Base-by-base conservation (phyloP, 2,113 vertebrate genomes). In the Grammomys dolichurus region DNA sequence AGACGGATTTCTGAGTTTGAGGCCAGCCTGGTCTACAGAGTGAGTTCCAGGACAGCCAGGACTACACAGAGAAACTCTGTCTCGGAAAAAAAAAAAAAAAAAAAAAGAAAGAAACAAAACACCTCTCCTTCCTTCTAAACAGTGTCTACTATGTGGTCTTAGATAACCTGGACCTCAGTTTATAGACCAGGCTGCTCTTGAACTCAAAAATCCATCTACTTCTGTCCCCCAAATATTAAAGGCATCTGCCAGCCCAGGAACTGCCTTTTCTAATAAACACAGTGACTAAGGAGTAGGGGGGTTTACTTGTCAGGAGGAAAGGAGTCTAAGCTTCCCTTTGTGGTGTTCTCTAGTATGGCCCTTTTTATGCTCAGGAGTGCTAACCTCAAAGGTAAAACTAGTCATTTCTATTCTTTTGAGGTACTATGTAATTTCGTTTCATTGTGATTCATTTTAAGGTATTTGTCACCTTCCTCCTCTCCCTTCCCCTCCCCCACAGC, bases 221-320 rank as follows among this genome's bases (percentile, higher is more conserved):
- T 58, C 33, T n/a, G 78, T n/a, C 54, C 58, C 33, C 54, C 33
- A n/a, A 58, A 40, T 58, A 26, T 20, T 26, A 40, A 81, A 56
- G 78, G 5, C 51, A n/a, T 12, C 19, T 56, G 51, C 78, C 54
- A 1, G 1, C 33, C 33, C 17, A 36, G 48, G 36, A 58, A 28
- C 51, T 43, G 87, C 91, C 92, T 95, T 96, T 88, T 84, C 46
- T 65, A 89, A 78, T 87, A 80, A n/a, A 70, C 51, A 51, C 10
- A 46, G 54, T 78, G 60, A 91, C 40, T 76, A 43, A 73, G 58
- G 67, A 65, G 40, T 58, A 43, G 43, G 48, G n/a, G 94, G 73
- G 43, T 16, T 63, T 60, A 7, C 24, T 26, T 48, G 36, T 33
- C 67, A 76, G 60, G n/a, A 93, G 69, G 20, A 85, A 88, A 96